Evolutionary conservation across 2,797 vertebrate genomes (phyloP).

Genomic region (Eospalax fontanierii): DNA sequence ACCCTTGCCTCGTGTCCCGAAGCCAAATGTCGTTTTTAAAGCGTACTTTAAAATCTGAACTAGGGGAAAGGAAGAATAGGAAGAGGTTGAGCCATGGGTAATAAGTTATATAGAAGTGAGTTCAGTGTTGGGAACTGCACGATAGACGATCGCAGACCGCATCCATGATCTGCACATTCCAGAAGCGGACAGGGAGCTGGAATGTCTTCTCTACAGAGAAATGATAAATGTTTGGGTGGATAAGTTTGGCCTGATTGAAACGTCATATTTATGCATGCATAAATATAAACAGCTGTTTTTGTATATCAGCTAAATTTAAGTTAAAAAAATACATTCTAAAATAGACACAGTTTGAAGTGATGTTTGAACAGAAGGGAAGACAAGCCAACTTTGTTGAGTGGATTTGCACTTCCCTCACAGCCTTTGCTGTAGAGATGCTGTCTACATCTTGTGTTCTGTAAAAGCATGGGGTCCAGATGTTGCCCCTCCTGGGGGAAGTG

Average conservation of each 20-base stretch:
- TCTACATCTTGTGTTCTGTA: accelerated
- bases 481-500: too few relatives aligned
- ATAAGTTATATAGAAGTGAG: too few relatives aligned
- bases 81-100: not conserved
- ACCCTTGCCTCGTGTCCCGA: not conserved
- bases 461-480: not conserved
- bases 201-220: not conserved
- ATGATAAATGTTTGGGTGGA: not conserved
- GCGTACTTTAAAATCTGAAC: not conserved
- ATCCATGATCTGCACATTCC: not conserved
- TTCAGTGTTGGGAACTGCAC: not conserved
- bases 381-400: not conserved
- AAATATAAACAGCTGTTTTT: not conserved
- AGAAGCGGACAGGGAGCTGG: not conserved
- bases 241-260: not conserved
- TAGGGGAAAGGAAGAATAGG: not conserved
- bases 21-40: constrained; percentile 23
- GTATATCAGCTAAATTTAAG: not conserved
- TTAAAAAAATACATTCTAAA: not conserved
- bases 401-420: not conserved
- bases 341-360: not conserved
- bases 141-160: accelerated
- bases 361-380: not conserved
- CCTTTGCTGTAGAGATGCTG: too few relatives aligned
- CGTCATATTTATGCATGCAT: not conserved